A percentile compares a stretch with the other conserved stretches of the same genome.
phyloP scores from a whole-genome alignment of 2,888 invertebrate species.

The Andrena dorsata region DNA sequence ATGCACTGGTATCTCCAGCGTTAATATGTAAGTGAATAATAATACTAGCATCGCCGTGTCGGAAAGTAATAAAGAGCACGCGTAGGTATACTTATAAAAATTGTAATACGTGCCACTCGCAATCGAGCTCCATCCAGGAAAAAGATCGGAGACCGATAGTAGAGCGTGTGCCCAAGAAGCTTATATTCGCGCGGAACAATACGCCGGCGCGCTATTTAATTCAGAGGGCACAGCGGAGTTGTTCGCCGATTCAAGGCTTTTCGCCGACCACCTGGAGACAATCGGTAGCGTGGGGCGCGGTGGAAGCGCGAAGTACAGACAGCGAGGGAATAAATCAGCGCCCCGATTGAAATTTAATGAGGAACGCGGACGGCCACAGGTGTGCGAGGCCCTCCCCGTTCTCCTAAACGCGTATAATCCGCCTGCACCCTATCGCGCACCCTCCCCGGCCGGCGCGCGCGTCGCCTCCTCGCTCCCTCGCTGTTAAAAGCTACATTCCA shows the following conservation, averaged over 20 bases:
- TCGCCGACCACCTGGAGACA: conserved; percentile 16
- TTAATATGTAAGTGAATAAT: too few relatives aligned
- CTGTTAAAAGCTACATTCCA: conserved; percentile 79
- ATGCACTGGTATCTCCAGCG: too few relatives aligned
- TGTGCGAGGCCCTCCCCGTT: conserved; percentile 47
- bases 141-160: neutral
- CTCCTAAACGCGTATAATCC: conserved; percentile 47
- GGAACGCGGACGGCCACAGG: conserved; percentile 61
- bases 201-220: neutral
- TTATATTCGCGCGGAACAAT: neutral
- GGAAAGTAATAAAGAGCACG: too few relatives aligned
- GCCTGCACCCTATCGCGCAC: conserved; percentile 49
- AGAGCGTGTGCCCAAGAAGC: neutral
- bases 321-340: conserved; percentile 72
- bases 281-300: conserved; percentile 4
- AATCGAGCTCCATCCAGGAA: neutral
- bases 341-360: conserved; percentile 78
- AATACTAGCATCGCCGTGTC: too few relatives aligned
- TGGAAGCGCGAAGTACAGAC: conserved; percentile 29
- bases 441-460: conserved; percentile 30
- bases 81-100: neutral
- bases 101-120: neutral
- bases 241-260: conserved; percentile 14
- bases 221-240: conserved; percentile 22
- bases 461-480: conserved; percentile 55